Conservation (phyloP, 1,140 invertebrate species). For the Brachionus sp. region DNA sequence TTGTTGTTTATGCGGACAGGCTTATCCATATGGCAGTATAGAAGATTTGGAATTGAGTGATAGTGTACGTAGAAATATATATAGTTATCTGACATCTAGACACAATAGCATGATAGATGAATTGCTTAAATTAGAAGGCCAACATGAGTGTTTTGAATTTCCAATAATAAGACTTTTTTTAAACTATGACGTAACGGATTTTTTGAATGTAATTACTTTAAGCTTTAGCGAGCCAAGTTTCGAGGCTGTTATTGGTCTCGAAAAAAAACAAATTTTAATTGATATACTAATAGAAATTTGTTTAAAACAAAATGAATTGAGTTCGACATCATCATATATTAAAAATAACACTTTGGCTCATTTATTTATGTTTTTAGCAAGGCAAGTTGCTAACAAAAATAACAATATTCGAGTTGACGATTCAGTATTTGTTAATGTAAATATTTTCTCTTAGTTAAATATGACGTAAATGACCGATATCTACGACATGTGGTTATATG, state of each 20-base stretch:
- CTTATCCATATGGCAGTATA: slow-evolving; percentile 81
- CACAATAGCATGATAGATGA: slow-evolving; percentile 47
- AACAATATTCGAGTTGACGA: slow-evolving; percentile 62
- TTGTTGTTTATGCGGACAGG: slow-evolving; percentile 83
- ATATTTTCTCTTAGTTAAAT: slow-evolving; percentile 42
- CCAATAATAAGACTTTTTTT: slow-evolving; percentile 72
- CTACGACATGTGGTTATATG: too few species aligned
- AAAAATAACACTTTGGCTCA: slow-evolving; percentile 63
- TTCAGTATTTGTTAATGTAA: slow-evolving; percentile 64
- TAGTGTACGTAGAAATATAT: slow-evolving; percentile 57
- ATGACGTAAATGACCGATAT: too few species aligned
- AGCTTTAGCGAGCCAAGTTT: slow-evolving; percentile 71
- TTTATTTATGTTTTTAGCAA: slow-evolving; percentile 72
- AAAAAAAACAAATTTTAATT: slow-evolving; percentile 39
- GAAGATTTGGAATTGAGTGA: slow-evolving; percentile 66
- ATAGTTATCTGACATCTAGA: not conserved
- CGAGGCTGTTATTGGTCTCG: slow-evolving; percentile 20
- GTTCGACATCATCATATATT: not conserved
- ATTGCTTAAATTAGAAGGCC: slow-evolving; percentile 49
- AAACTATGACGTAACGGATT: slow-evolving; percentile 80
- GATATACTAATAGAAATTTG: slow-evolving; percentile 33
- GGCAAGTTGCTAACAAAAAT: slow-evolving; percentile 65
- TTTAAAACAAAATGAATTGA: not conserved
- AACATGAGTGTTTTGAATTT: not conserved
- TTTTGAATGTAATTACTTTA: slow-evolving; percentile 80